Conservation (phyloP, 2,888 invertebrate genomes). For the Dicycla oo region DNA sequence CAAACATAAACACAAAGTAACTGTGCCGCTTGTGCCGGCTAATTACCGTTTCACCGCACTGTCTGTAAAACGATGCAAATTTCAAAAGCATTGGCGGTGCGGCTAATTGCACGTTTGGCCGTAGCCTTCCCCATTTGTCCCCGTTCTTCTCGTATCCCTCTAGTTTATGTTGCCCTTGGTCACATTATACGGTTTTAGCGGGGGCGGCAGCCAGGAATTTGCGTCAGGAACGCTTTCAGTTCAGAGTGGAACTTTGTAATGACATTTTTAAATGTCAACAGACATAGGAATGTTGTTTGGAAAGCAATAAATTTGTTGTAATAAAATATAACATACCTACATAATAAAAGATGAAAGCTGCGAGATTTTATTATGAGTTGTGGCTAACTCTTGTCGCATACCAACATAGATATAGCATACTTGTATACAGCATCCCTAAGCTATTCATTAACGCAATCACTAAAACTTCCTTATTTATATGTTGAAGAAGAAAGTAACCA, state of each 20-base stretch:
- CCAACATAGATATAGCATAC: not conserved
- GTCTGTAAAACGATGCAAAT: constrained; percentile 78
- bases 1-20: constrained; percentile 81
- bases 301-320: constrained; percentile 37
- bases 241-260: constrained; percentile 40
- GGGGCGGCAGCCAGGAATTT: constrained; percentile 69
- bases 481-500: constrained; percentile 10
- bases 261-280: constrained; percentile 52
- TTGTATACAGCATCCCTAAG: not conserved
- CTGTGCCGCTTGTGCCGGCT: constrained; percentile 73
- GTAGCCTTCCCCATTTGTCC: constrained; percentile 72
- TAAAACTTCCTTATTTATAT: constrained; percentile 23
- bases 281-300: constrained; percentile 36
- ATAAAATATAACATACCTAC: no score
- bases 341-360: constrained; percentile 25
- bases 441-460: constrained; percentile 17
- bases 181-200: constrained; percentile 72
- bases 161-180: constrained; percentile 79
- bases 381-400: not conserved
- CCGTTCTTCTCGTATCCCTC: constrained; percentile 70
- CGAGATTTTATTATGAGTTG: not conserved
- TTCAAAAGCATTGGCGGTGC: constrained; percentile 78
- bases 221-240: constrained; percentile 37
- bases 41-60: constrained; percentile 77
- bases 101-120: constrained; percentile 79